Conservation (phyloP, 2,797 vertebrate genomes). For the Neoniphon sammara region DNA sequence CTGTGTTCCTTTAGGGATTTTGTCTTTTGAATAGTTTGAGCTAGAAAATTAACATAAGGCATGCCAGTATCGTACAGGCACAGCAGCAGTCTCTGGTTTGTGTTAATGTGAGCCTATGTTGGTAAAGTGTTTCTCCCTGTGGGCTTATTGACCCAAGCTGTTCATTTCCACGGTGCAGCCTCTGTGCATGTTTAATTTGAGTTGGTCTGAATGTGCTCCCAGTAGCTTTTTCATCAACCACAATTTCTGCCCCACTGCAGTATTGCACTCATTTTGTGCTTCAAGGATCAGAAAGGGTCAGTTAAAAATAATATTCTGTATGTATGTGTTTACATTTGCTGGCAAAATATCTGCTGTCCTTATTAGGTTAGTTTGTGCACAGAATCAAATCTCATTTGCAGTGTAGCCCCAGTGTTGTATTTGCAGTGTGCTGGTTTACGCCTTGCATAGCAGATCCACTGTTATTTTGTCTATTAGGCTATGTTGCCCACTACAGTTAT, state of each 20-base stretch:
- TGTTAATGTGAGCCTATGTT: conserved; percentile 7
- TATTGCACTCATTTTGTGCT: not conserved
- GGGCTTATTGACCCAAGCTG: not conserved
- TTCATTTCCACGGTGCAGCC: conserved; percentile 25
- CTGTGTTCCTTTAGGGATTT: not conserved
- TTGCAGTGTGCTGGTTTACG: not conserved
- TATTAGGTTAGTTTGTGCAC: not conserved
- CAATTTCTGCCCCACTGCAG: not conserved
- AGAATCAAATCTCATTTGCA: not conserved
- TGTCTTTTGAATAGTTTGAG: not conserved
- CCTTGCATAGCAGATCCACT: not conserved
- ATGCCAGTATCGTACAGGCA: not conserved
- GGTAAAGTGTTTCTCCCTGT: conserved; percentile 3
- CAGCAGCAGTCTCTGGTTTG: not conserved
- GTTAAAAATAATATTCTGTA: conserved; percentile 1
- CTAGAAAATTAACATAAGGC: not conserved
- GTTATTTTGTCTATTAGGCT: not conserved
- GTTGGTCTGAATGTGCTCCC: not conserved
- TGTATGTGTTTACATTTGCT: too few species aligned
- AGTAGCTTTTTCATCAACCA: not conserved
- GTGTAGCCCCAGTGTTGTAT: not conserved
- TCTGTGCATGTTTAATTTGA: conserved; percentile 9
- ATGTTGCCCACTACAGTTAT: not conserved
- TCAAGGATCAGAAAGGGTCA: conserved; percentile 2
- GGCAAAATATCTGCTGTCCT: not conserved